Percentiles rank a stretch among this genome's conserved stretches.
Conservation (phyloP, 2,113 vertebrate species). For the Cephalopterus ornatus region DNA sequence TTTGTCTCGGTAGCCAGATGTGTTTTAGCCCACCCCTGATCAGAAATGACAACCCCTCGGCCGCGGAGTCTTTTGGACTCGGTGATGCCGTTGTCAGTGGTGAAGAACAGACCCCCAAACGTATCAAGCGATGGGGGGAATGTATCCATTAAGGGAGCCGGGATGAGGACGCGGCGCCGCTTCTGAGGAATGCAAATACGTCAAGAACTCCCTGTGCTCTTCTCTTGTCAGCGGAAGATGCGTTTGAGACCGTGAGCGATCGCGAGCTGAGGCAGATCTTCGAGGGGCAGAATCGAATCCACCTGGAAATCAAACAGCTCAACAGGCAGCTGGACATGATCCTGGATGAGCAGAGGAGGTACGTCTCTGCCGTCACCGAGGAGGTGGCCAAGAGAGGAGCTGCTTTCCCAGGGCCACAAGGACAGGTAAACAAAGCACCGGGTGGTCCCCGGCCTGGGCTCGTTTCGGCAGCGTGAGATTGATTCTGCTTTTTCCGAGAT, state of each 20-base stretch:
- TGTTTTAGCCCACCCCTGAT: not conserved
- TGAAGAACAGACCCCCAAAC: not conserved
- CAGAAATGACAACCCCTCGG: not conserved
- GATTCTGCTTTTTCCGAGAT: not conserved
- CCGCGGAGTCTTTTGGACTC: not conserved
- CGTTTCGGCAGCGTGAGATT: not conserved
- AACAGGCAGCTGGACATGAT: slow-evolving; percentile 92
- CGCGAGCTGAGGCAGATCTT: slow-evolving; percentile 94
- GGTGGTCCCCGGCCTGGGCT: not conserved
- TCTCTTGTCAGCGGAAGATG: slow-evolving; percentile 79
- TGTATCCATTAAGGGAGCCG: not conserved
- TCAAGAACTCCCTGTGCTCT: not conserved
- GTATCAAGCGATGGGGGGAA: not conserved
- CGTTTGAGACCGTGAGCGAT: slow-evolving; percentile 88
- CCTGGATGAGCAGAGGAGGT: slow-evolving; percentile 93
- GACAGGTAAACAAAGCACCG: slow-evolving; percentile 73
- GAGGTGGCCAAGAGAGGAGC: slow-evolving; percentile 81
- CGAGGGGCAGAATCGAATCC: slow-evolving; percentile 95
- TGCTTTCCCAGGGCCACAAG: slow-evolving; percentile 61
- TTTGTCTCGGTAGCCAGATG: not conserved
- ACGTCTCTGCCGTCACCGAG: slow-evolving; percentile 84
- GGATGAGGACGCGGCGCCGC: not conserved
- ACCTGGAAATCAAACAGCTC: slow-evolving; percentile 96
- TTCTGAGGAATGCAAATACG: not conserved
- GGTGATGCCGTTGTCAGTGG: not conserved